These are phyloP conservation scores for Apodemia zela DNA, from an alignment of 2,888 invertebrate genomes.

Conservation along the genomic window DNA sequence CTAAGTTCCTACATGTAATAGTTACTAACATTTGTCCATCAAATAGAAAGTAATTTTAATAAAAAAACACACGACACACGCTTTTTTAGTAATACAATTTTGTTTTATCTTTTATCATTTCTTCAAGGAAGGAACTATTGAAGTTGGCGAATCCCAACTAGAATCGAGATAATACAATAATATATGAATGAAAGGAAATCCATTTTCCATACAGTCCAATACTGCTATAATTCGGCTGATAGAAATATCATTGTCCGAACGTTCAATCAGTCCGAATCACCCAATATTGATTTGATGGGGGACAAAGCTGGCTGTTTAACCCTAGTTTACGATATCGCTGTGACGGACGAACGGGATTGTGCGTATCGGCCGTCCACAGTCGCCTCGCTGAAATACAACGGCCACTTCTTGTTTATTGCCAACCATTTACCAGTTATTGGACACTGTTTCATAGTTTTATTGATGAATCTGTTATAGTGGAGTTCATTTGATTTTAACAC, in stretches of 20 bases:
- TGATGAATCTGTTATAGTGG: constrained; percentile 15
- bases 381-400: constrained; percentile 27
- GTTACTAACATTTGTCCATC: no score
- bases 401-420: constrained; percentile 34
- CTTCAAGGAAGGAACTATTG: no score
- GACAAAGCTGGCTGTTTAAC: constrained; percentile 28
- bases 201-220: constrained; percentile 10
- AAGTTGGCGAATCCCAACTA: no score
- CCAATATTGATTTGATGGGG: constrained; percentile 24
- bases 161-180: no score
- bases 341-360: constrained; percentile 33
- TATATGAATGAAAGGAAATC: not conserved
- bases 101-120: no score
- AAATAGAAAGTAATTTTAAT: no score
- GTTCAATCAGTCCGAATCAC: constrained; percentile 28
- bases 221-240: constrained; percentile 15
- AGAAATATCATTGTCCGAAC: constrained; percentile 20
- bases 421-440: constrained; percentile 26
- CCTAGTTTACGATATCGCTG: constrained; percentile 35
- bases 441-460: constrained; percentile 27
- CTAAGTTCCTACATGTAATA: no score
- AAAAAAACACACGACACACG: no score
- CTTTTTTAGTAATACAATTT: no score
- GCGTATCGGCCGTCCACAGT: constrained; percentile 30
- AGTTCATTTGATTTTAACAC: not conserved